A percentile compares a stretch with the other conserved stretches of the same genome.
phyloP scores from a whole-genome alignment of 2,888 invertebrate species.

The Lochmaea crataegi region DNA sequence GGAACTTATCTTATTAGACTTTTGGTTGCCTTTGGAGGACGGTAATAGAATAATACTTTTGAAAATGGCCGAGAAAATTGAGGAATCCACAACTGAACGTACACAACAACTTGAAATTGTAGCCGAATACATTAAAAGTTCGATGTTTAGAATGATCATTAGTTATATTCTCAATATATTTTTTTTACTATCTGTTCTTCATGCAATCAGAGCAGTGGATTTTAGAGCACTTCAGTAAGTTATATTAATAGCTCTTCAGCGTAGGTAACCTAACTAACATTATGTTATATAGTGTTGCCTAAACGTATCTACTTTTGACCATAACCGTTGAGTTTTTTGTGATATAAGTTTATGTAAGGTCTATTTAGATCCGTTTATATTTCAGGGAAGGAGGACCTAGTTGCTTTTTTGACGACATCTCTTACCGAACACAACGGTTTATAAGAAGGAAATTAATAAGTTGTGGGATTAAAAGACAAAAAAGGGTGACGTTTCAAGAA shows the following conservation, averaged over 20 bases:
- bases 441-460: constrained; percentile 35
- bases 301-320: neutral
- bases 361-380: neutral
- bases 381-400: constrained; percentile 46
- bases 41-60: constrained; percentile 45
- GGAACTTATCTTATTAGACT: constrained; percentile 59
- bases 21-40: constrained; percentile 61
- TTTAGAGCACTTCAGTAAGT: constrained; percentile 50
- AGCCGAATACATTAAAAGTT: constrained; percentile 49
- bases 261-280: neutral
- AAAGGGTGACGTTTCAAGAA: constrained; percentile 45
- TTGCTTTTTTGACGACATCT: constrained; percentile 44
- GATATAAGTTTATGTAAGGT: no score
- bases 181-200: constrained; percentile 51
- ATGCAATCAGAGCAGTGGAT: constrained; percentile 53
- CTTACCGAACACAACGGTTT: constrained; percentile 36
- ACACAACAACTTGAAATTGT: constrained; percentile 47
- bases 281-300: neutral
- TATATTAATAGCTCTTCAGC: neutral
- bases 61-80: constrained; percentile 49
- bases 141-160: constrained; percentile 48
- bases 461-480: constrained; percentile 40
- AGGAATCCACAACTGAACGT: constrained; percentile 45
- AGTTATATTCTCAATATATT: constrained; percentile 57
- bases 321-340: no score